Percentiles rank a stretch among this genome's conserved stretches.
Conservation (phyloP, 2,888 invertebrate genomes). For the Microplitis deprimator region DNA sequence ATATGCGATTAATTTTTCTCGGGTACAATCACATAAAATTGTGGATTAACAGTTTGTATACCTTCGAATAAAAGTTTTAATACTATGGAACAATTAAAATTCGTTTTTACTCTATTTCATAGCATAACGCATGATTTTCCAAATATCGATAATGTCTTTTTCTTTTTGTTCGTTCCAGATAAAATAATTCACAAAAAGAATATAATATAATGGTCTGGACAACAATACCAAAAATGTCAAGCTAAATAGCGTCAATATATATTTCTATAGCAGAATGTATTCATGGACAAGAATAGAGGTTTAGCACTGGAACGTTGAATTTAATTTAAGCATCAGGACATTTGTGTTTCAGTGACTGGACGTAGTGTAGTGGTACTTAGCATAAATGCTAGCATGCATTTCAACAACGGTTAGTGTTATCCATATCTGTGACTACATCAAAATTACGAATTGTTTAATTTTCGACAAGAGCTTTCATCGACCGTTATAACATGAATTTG, state of each 20-base stretch:
- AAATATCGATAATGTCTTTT: neutral
- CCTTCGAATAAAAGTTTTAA: no score
- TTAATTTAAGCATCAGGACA: constrained; percentile 49
- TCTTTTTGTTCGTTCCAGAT: neutral
- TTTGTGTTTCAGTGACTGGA: constrained; percentile 46
- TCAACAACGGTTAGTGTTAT: constrained; percentile 20
- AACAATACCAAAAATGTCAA: constrained; percentile 1
- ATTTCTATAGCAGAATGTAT: neutral
- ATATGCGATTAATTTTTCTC: no score
- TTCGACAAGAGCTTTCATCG: constrained; percentile 10
- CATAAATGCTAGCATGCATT: constrained; percentile 21
- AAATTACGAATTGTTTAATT: constrained; percentile 28
- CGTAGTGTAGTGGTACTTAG: constrained; percentile 5
- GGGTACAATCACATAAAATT: no score
- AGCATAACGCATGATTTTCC: no score
- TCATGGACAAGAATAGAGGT: neutral
- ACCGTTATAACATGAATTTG: neutral
- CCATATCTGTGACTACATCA: constrained; percentile 23
- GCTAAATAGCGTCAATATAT: neutral
- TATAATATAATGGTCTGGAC: constrained; percentile 19
- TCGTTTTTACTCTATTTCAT: no score
- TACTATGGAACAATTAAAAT: no score
- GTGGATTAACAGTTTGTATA: no score
- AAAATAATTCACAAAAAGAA: neutral
- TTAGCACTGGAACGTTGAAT: constrained; percentile 46